Evolutionary conservation across 2,797 vertebrate species (phyloP).

Genomic region (Sternarchorhynchus goeldii): DNA sequence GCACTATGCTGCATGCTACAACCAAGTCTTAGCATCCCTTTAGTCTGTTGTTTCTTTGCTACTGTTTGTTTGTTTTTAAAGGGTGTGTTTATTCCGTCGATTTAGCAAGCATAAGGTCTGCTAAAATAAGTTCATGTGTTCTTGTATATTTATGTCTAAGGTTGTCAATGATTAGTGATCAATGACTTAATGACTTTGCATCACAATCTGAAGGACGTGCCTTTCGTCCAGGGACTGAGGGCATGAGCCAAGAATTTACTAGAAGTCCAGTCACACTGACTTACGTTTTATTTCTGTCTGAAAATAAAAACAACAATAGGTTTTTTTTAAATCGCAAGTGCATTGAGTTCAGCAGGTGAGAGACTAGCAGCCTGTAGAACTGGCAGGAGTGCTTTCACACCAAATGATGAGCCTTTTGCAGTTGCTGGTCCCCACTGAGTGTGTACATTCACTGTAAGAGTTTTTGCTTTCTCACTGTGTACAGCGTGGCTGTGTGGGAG

Average conservation of each 20-base stretch:
- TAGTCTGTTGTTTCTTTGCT: conserved; percentile 45
- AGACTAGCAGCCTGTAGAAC: conserved; percentile 10
- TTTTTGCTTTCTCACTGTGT: neutral
- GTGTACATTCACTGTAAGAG: conserved; percentile 8
- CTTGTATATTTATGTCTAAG: too few species aligned
- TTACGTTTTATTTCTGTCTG: too few species aligned
- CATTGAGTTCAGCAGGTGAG: conserved; percentile 11
- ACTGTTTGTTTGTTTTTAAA: conserved; percentile 21
- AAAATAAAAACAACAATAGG: too few species aligned
- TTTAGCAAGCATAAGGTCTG: too few species aligned
- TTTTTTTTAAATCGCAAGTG: neutral
- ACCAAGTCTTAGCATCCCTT: conserved; percentile 34
- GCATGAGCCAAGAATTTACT: too few species aligned
- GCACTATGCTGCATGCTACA: conserved; percentile 29
- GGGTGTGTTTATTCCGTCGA: neutral
- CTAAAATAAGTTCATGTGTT: too few species aligned
- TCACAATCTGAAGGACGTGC: too few species aligned
- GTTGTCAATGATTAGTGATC: too few species aligned
- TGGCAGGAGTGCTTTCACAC: conserved; percentile 36
- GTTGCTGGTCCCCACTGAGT: neutral
- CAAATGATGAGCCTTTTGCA: conserved; percentile 22
- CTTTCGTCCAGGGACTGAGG: too few species aligned
- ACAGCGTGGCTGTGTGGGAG: conserved; percentile 37
- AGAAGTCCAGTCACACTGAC: too few species aligned
- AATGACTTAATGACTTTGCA: too few species aligned